Conservation (phyloP, 2,888 invertebrate genomes). For the Cephonodes hylas region DNA sequence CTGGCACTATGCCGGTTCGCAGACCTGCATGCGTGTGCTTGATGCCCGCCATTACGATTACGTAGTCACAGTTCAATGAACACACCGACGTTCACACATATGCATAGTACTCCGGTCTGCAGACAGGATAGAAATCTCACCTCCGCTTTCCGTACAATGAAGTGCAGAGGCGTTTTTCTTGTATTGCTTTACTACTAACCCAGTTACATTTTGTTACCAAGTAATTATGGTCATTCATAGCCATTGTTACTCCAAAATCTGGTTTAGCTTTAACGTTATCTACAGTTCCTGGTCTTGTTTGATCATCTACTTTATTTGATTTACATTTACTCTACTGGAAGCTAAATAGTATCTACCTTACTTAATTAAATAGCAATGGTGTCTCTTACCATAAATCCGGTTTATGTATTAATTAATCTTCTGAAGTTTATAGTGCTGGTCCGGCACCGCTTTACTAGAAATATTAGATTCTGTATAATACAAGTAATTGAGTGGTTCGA, state of each 20-base stretch:
- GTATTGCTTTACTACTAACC: not conserved
- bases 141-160: not conserved
- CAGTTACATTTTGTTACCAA: not conserved
- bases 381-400: too few species aligned
- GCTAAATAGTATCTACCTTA: too few species aligned
- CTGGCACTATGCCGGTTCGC: not conserved
- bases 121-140: conserved; percentile 2
- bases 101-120: not conserved
- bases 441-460: too few species aligned
- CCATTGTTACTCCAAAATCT: too few species aligned
- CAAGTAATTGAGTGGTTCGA: not conserved
- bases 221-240: not conserved
- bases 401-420: too few species aligned
- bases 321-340: too few species aligned
- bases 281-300: too few species aligned
- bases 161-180: not conserved
- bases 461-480: not conserved
- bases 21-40: not conserved
- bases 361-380: too few species aligned
- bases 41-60: conserved; percentile 1
- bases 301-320: too few species aligned
- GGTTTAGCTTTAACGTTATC: too few species aligned
- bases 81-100: not conserved
- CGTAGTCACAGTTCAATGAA: conserved; percentile 1
- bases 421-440: too few species aligned